Evolutionary conservation across 2,113 vertebrate species (phyloP).

Genomic region (Zapornia atra): DNA sequence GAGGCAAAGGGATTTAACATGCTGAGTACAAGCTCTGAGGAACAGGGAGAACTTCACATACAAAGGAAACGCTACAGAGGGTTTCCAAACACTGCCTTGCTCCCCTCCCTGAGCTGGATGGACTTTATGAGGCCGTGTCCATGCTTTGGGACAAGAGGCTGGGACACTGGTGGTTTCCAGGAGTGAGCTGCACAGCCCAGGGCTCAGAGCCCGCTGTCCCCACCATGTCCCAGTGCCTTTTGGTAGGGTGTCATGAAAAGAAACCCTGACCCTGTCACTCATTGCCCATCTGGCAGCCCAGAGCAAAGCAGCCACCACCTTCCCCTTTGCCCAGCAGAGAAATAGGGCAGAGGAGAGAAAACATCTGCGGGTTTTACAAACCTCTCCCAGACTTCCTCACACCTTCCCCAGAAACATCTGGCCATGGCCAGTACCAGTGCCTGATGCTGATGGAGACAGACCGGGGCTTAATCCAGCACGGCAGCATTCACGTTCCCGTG

Average conservation of each 20-base stretch:
- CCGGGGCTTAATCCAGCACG: accelerated
- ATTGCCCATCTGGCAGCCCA: accelerated
- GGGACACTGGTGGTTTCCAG: not conserved
- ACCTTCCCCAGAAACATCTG: not conserved
- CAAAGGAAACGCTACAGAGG: not conserved
- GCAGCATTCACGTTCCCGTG: accelerated
- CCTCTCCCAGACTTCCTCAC: not conserved
- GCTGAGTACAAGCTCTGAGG: not conserved
- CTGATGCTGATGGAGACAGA: not conserved
- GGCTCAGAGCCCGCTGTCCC: not conserved
- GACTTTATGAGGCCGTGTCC: not conserved
- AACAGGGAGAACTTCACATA: not conserved
- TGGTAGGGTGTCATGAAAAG: accelerated
- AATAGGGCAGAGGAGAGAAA: not conserved
- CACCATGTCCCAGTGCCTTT: accelerated
- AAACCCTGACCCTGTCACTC: not conserved
- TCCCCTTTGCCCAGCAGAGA: not conserved
- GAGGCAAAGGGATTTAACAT: not conserved
- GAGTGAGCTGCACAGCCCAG: not conserved
- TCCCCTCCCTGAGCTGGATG: not conserved
- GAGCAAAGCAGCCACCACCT: not conserved
- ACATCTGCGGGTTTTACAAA: accelerated
- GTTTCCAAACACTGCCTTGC: not conserved
- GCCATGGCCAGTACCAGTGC: not conserved
- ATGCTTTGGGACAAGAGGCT: not conserved